These are phyloP conservation scores for Bubo blakistoni DNA, from an alignment of 2,113 vertebrate genomes.

Conservation along the genomic window DNA sequence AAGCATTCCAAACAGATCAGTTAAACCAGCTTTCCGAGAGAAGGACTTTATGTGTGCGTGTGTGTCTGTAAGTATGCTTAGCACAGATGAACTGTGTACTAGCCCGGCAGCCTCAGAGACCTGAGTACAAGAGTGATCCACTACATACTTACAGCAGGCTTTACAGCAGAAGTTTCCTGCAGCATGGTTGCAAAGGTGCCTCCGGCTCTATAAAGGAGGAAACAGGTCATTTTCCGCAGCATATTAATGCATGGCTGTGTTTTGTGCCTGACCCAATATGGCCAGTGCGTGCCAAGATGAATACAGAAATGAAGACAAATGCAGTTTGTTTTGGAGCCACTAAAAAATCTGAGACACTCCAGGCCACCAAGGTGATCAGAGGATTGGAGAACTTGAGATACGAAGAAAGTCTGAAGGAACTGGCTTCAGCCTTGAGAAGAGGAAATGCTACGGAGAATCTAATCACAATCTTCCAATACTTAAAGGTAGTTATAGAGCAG, in stretches of 20 bases:
- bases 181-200: background rate
- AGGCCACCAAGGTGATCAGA: background rate
- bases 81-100: background rate
- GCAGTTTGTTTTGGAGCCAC: background rate
- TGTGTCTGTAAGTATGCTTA: background rate
- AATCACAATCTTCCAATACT: background rate
- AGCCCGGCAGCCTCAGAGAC: background rate
- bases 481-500: background rate
- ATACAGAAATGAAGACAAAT: background rate
- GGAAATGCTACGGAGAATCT: background rate
- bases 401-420: background rate
- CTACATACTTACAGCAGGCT: background rate
- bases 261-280: background rate
- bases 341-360: background rate
- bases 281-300: background rate
- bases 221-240: background rate
- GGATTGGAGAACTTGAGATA: background rate
- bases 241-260: background rate
- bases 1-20: slow-evolving; percentile 16
- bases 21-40: background rate
- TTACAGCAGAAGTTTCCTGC: background rate
- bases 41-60: background rate
- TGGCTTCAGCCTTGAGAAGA: background rate
- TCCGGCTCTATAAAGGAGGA: background rate
- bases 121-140: background rate